phyloP scores from a whole-genome alignment of 1,140 invertebrate species.

The Myzus persicae region DNA sequence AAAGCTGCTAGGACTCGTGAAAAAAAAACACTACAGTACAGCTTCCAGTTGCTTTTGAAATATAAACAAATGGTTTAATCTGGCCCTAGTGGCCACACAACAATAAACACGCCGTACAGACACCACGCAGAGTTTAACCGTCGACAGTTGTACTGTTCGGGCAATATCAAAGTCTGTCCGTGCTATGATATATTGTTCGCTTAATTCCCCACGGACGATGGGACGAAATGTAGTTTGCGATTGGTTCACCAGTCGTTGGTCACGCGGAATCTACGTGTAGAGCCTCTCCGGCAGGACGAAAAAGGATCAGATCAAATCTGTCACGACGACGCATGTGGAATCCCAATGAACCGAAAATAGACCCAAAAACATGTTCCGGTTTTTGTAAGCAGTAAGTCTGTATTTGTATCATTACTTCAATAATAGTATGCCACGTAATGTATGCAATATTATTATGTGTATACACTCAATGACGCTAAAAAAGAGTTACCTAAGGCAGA shows the following conservation, averaged over 20 bases:
- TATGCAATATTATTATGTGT: too few relatives aligned
- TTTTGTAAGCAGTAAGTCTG: neutral
- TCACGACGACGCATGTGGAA: neutral
- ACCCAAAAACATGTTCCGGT: neutral
- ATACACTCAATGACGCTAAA: too few relatives aligned
- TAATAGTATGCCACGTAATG: neutral
- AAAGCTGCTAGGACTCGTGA: neutral
- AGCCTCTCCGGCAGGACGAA: neutral
- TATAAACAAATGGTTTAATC: neutral
- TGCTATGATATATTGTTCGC: neutral
- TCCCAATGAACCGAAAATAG: neutral
- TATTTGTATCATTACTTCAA: neutral
- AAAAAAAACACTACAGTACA: neutral
- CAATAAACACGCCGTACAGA: neutral
- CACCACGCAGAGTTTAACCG: neutral
- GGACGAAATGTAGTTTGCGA: neutral
- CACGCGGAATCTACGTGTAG: neutral
- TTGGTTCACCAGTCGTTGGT: neutral
- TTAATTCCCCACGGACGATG: neutral
- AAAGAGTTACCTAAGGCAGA: too few relatives aligned
- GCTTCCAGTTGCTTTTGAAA: neutral
- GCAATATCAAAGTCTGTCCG: neutral
- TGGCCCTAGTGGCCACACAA: neutral
- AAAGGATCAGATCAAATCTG: slow-evolving; percentile 41
- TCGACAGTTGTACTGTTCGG: neutral